Evolutionary conservation across 2,113 vertebrate species (phyloP).

Genomic region (Brachyhypopomus gauderio): DNA sequence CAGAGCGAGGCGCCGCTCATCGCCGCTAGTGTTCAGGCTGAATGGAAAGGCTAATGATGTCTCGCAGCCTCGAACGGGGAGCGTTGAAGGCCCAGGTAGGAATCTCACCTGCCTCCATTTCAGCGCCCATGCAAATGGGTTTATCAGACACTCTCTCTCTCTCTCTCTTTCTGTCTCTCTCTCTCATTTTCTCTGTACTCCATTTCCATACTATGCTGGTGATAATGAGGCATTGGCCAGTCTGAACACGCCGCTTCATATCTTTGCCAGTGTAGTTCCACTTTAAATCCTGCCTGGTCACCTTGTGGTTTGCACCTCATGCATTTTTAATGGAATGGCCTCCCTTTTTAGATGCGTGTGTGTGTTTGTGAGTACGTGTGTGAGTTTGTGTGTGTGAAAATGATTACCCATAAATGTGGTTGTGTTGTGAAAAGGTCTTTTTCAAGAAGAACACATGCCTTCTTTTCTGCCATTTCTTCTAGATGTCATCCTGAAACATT

Average conservation of each 20-base stretch:
- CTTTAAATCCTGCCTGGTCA: conserved; percentile 50
- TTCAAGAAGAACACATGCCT: not conserved
- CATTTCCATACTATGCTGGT: conserved; percentile 53
- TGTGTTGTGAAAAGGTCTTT: no score
- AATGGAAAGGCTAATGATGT: conserved; percentile 69
- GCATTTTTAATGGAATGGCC: conserved; percentile 50
- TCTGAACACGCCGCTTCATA: conserved; percentile 30
- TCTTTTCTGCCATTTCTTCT: not conserved
- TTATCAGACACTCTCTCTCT: conserved; percentile 27
- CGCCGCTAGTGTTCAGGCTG: conserved; percentile 57
- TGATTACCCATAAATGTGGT: not conserved
- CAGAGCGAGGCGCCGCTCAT: conserved; percentile 54
- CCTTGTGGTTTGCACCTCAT: conserved; percentile 62
- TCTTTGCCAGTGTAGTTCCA: conserved; percentile 36
- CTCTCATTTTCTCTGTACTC: conserved; percentile 11
- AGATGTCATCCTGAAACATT: not conserved
- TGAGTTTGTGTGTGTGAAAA: not conserved
- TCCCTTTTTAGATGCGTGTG: conserved; percentile 10
- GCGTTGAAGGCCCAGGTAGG: conserved; percentile 67
- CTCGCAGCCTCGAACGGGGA: conserved; percentile 49
- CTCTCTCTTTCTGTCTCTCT: conserved; percentile 34
- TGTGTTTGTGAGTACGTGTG: not conserved
- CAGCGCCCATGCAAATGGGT: conserved; percentile 52
- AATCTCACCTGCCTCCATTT: conserved; percentile 56
- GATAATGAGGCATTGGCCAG: conserved; percentile 56